Conservation (phyloP, 2,888 invertebrate genomes). For the Eupithecia abbreviata region DNA sequence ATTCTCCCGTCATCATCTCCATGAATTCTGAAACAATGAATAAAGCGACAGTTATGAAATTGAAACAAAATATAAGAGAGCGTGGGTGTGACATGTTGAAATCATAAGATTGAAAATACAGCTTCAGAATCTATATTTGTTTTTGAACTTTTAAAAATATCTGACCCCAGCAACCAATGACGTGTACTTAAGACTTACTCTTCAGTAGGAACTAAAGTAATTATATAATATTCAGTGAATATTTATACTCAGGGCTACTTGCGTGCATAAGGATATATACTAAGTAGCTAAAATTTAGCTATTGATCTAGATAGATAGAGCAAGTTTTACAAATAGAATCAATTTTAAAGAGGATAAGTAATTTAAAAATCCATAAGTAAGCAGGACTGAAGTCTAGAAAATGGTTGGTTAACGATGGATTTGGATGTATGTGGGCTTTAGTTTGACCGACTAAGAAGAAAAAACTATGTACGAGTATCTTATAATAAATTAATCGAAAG, state of each 20-base stretch:
- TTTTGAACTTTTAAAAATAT: constrained; percentile 7
- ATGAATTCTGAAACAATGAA: constrained; percentile 91
- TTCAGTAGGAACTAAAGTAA: neutral
- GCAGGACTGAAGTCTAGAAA: neutral
- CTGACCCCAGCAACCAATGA: constrained; percentile 5
- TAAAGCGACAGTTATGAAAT: constrained; percentile 20
- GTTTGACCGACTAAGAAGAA: neutral
- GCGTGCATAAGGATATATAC: no score
- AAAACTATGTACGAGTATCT: neutral
- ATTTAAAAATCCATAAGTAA: neutral
- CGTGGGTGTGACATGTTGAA: constrained; percentile 11
- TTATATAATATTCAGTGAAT: neutral
- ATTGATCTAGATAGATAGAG: no score
- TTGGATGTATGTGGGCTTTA: neutral
- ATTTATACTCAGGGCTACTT: no score
- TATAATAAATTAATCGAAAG: neutral
- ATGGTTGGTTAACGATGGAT: neutral
- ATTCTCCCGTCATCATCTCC: constrained; percentile 98
- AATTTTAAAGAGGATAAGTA: neutral
- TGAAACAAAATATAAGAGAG: constrained; percentile 18
- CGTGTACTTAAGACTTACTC: neutral
- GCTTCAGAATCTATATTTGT: neutral
- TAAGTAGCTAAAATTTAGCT: no score
- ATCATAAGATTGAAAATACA: constrained; percentile 10
- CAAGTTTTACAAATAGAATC: no score